Evolutionary conservation across 2,888 invertebrate genomes (phyloP).

Genomic region (Arctia plantaginis): DNA sequence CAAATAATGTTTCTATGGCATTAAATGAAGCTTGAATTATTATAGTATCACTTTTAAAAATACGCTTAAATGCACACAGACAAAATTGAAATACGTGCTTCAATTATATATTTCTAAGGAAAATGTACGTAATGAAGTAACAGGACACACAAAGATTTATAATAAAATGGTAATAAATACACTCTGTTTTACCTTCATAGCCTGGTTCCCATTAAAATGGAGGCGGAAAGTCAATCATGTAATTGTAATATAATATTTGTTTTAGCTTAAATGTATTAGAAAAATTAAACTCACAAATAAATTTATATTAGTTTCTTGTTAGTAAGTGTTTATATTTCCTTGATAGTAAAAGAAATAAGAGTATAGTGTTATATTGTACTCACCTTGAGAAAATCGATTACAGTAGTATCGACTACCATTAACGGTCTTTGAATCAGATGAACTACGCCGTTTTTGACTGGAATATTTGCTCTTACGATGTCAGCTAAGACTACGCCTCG

Average conservation of each 20-base stretch:
- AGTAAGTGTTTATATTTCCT: background rate
- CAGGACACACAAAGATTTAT: constrained; percentile 71
- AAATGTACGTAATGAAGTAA: constrained; percentile 59
- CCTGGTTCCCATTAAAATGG: constrained; percentile 83
- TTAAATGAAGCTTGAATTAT: constrained; percentile 45
- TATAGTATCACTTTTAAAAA: constrained; percentile 37
- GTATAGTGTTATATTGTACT: constrained; percentile 29
- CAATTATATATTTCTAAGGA: constrained; percentile 55
- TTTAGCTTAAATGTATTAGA: constrained; percentile 44
- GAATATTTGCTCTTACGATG: constrained; percentile 95
- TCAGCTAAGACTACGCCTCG: constrained; percentile 95
- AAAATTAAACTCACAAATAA: background rate
- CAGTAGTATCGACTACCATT: constrained; percentile 96
- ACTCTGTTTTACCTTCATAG: constrained; percentile 82
- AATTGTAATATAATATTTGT: constrained; percentile 53
- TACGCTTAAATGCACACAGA: constrained; percentile 46
- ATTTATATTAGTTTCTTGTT: background rate
- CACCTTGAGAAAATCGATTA: constrained; percentile 94
- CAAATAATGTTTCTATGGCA: constrained; percentile 40
- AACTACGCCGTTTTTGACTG: constrained; percentile 96
- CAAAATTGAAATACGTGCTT: constrained; percentile 68
- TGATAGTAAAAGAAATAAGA: constrained; percentile 7
- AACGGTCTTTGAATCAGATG: constrained; percentile 96
- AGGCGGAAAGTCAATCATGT: constrained; percentile 77
- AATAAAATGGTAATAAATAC: constrained; percentile 65